Base-by-base conservation (phyloP, 1,140 invertebrate species). In the Plutomurus gul region DNA sequence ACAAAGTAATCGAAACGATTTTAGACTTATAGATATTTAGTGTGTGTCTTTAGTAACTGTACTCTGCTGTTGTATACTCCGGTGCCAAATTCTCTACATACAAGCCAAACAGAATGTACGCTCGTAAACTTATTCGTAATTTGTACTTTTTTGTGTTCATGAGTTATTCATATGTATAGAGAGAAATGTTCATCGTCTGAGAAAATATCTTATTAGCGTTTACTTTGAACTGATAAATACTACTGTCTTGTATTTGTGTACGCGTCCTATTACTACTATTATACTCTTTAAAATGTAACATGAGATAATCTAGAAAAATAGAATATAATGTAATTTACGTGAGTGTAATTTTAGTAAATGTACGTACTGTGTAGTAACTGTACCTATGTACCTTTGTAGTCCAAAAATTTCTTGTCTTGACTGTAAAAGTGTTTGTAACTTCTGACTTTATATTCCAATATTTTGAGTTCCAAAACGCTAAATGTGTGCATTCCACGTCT, bases 391-490 rank as follows among this genome's bases (percentile, higher is more conserved):
- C n/a, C n/a, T n/a, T n/a, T n/a, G n/a, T n/a, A n/a, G n/a, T n/a
- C n/a, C n/a, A n/a, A n/a, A n/a, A n/a, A n/a, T n/a, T n/a, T n/a
- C n/a, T n/a, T n/a, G n/a, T 65, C 7, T n/a, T 33, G 27, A 65
- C 56, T 65, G 30, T 56, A 56, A 7, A 65, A 11, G 30, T 60
- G 33, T 30, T n/a, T 33, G 8, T 56, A 13, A 33, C 36, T 6
- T 6, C 16, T 22, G 10, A 18, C 20, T 18, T 16, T 13, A 56
- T 56, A 56, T 56, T 65, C 56, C 56, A 65, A 33, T n/a, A n/a
- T n/a, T 65, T 51, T 65, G 16, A 65, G 56, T 65, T 65, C 56
- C 56, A 65, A 65, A 36, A 65, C 36, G 56, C 56, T 33, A 65
- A 30, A 33, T 65, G 27, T 65, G 56, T 36, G 56, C 56, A 65